phyloP scores from a whole-genome alignment of 2,113 vertebrate species.

The Caranx ignobilis region DNA sequence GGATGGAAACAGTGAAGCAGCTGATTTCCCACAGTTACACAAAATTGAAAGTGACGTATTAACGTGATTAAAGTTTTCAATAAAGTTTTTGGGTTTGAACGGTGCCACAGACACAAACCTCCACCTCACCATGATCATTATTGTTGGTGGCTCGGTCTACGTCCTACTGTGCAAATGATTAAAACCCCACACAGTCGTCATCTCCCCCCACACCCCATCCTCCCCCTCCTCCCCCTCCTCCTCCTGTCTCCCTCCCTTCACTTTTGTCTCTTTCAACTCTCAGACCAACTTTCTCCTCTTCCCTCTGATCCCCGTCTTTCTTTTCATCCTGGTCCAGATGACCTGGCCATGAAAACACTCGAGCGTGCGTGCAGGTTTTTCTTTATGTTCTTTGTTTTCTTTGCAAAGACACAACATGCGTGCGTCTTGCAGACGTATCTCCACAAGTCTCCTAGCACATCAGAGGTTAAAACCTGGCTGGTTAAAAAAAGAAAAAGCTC shows the following conservation, averaged over 20 bases:
- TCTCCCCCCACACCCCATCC: background rate
- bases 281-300: slow-evolving; percentile 13
- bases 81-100: background rate
- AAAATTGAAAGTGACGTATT: background rate
- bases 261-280: slow-evolving; percentile 19
- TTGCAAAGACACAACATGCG: background rate
- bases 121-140: no score
- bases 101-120: no score
- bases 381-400: background rate
- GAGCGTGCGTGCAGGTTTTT: background rate
- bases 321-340: slow-evolving; percentile 61
- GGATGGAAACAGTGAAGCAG: no score
- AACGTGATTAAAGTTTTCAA: background rate
- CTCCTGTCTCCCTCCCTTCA: background rate
- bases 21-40: background rate
- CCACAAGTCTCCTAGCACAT: background rate
- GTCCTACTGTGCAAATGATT: background rate
- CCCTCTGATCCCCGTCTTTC: slow-evolving; percentile 28
- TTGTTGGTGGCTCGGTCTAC: background rate
- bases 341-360: slow-evolving; percentile 38
- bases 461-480: background rate
- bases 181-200: background rate
- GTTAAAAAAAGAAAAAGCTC: background rate
- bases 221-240: background rate
- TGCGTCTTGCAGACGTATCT: background rate